phyloP scores from a whole-genome alignment of 1,140 invertebrate species.

The Zaprionus africanus region DNA sequence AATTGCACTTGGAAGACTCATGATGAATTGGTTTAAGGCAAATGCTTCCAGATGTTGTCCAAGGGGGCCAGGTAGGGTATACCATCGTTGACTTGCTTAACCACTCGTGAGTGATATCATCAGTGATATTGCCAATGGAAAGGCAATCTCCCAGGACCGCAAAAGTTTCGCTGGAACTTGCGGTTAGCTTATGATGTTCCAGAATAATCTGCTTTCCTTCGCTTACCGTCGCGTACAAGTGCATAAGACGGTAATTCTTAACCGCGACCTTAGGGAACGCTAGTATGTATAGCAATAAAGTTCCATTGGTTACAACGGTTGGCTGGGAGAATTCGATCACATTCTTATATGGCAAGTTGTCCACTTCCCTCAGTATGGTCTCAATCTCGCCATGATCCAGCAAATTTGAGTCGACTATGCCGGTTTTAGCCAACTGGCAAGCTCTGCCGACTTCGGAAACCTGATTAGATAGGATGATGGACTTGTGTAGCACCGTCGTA shows the following conservation, averaged over 20 bases:
- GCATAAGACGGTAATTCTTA: neutral
- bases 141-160: neutral
- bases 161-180: neutral
- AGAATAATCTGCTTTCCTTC: neutral
- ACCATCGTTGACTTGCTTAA: neutral
- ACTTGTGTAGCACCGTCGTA: neutral
- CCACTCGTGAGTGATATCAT: neutral
- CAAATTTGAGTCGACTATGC: neutral
- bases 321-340: constrained; percentile 5
- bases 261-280: neutral
- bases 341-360: neutral
- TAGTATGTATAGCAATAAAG: neutral
- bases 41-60: no score
- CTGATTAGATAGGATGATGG: neutral
- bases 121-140: neutral
- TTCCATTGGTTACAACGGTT: neutral
- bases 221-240: neutral
- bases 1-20: no score
- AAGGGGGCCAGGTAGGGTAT: neutral
- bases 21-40: no score
- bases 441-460: neutral
- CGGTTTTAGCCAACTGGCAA: neutral
- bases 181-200: neutral
- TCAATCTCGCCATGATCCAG: constrained; percentile 3
- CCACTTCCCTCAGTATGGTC: constrained; percentile 1